Conservation (phyloP, 2,888 invertebrate genomes). For the Latheticus oryzae region DNA sequence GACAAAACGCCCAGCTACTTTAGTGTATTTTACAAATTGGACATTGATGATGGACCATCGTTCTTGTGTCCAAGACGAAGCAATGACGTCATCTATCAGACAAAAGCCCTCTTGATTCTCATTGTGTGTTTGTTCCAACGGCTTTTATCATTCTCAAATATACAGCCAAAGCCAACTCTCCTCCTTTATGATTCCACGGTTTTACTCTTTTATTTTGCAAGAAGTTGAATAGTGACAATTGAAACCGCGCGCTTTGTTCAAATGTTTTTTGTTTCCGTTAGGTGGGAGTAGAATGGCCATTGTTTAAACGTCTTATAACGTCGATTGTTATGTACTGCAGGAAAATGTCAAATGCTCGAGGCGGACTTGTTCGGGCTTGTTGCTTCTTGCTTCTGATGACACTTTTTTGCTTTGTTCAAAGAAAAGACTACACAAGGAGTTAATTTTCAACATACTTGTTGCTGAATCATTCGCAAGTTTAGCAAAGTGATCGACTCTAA, state of each 20-base stretch:
- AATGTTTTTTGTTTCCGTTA: conserved; percentile 62
- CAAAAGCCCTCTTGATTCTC: conserved; percentile 62
- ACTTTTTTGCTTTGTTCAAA: conserved; percentile 7
- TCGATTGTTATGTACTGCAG: conserved; percentile 62
- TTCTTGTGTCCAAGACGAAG: conserved; percentile 55
- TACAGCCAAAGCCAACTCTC: conserved; percentile 52
- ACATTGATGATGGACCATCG: too few relatives aligned
- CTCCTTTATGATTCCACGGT: conserved; percentile 61
- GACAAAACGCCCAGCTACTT: too few relatives aligned
- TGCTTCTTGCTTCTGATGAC: conserved; percentile 17
- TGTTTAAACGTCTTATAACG: conserved; percentile 63
- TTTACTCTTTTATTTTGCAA: conserved; percentile 61
- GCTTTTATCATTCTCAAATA: conserved; percentile 63
- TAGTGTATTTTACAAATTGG: too few relatives aligned
- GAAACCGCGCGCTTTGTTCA: conserved; percentile 62
- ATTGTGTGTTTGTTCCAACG: conserved; percentile 62
- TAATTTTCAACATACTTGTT: too few relatives aligned
- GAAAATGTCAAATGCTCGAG: conserved; percentile 58
- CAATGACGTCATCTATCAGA: conserved; percentile 60
- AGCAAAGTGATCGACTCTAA: too few relatives aligned
- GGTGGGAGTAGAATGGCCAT: conserved; percentile 61
- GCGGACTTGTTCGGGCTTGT: conserved; percentile 49
- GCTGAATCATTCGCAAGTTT: too few relatives aligned
- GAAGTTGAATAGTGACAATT: conserved; percentile 63
- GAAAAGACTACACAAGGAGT: neutral